Evolutionary conservation across 2,888 invertebrate species (phyloP).

Genomic region (Neuroscelio doddi): DNA sequence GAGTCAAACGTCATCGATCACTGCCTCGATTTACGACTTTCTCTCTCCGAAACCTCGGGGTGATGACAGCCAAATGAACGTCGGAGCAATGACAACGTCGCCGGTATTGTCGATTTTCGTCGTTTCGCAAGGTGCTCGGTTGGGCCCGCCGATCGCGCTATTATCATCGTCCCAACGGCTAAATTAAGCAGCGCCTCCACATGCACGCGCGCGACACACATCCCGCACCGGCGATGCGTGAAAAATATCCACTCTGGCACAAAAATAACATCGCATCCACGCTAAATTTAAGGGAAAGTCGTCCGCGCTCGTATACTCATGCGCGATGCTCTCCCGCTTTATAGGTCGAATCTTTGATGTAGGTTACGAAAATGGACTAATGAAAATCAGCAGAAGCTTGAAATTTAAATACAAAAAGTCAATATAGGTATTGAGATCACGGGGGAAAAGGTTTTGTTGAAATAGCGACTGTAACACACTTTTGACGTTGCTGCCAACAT

Average conservation of each 20-base stretch:
- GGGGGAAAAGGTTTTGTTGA: too few species aligned
- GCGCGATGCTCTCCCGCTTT: constrained; percentile 12
- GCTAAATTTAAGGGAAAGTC: constrained; percentile 14
- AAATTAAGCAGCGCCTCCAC: constrained; percentile 1
- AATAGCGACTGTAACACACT: too few species aligned
- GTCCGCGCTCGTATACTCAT: neutral
- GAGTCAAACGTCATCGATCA: constrained; percentile 43
- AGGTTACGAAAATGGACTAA: constrained; percentile 36
- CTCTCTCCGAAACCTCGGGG: constrained; percentile 25
- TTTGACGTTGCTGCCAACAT: too few species aligned
- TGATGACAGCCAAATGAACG: constrained; percentile 32
- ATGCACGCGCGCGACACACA: constrained; percentile 6
- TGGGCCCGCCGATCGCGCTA: neutral
- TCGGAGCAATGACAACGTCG: constrained; percentile 16
- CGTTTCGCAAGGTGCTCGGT: too few species aligned
- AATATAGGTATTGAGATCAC: too few species aligned
- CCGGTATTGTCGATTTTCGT: neutral
- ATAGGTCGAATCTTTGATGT: constrained; percentile 13
- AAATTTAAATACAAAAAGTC: too few species aligned
- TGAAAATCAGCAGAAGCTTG: too few species aligned
- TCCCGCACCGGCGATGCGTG: neutral
- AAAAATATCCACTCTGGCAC: neutral
- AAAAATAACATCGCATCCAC: constrained; percentile 3
- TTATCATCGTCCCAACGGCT: neutral
- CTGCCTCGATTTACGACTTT: constrained; percentile 38